These are phyloP conservation scores for Eumaeus atala DNA, from an alignment of 1,140 invertebrate species.

Conservation along the genomic window DNA sequence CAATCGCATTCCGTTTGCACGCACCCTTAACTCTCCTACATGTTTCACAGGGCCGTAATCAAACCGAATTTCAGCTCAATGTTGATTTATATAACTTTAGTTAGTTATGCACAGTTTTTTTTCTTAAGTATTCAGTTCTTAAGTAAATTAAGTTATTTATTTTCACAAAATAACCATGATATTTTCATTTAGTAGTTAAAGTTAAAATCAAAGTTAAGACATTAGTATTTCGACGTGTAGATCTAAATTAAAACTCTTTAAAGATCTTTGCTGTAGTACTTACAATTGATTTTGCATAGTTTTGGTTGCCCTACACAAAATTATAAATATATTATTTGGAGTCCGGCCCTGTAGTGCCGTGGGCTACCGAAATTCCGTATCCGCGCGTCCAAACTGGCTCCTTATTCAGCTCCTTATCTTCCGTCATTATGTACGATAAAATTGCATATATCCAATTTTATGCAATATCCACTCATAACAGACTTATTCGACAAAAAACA, in stretches of 20 bases:
- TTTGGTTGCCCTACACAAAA: no score
- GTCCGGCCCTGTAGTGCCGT: slow-evolving; percentile 39
- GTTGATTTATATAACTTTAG: no score
- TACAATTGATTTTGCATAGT: no score
- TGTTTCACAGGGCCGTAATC: slow-evolving; percentile 6
- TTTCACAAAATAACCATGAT: no score
- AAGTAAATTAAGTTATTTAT: no score
- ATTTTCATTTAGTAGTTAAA: no score
- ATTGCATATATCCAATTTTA: slow-evolving; percentile 17
- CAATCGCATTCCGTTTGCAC: slow-evolving; percentile 27
- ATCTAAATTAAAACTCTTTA: no score
- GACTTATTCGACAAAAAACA: slow-evolving; percentile 18
- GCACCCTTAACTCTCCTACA: slow-evolving; percentile 25
- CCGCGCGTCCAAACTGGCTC: slow-evolving; percentile 28
- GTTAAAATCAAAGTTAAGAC: no score
- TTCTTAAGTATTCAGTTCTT: no score
- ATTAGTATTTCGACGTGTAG: no score
- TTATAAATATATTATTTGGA: slow-evolving; percentile 19
- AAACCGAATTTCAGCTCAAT: background rate
- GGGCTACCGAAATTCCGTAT: slow-evolving; percentile 53
- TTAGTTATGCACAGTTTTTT: no score
- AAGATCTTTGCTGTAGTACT: no score
- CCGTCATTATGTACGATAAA: slow-evolving; percentile 35
- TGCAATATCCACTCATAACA: slow-evolving; percentile 16
- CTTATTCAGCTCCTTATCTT: slow-evolving; percentile 33